Evolutionary conservation across 2,888 invertebrate species (phyloP), one percentile per base, ranked within the genome.

Genomic region (Strigamia maritima): DNA sequence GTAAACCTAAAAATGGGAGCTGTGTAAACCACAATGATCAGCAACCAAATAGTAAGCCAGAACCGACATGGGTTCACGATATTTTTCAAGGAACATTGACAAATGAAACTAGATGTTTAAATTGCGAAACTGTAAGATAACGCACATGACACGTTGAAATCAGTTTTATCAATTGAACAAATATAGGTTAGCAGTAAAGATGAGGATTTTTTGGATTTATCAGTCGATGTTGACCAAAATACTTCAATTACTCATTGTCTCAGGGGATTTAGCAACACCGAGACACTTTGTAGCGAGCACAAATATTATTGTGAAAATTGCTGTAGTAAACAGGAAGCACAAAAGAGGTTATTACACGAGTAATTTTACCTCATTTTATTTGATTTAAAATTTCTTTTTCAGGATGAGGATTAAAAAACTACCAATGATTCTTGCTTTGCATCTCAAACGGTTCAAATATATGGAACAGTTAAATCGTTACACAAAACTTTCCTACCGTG

Each of bases 251-350:
- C 98, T 0, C 97, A 98, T 87, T 99, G 98, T 87, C 90, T 99
- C 82, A 91, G 95, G 84, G 98, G 97, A 87, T 98, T 98, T 88
- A 97, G 97, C 85, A 97, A 97, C 87, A 98, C 97, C 80, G 99
- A 99, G 87, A 99, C 98, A 0, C 90, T 99, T 74, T 97, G 98
- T 88, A 95, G 94, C 84, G 99, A 99, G 87, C 98, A 99, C 89
- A 99, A 99, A 88, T 99, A 99, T 87, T 98, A 98, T 88, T 99
- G 99, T 88, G 98, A 99, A 89, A 94, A 97, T 85, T 99, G 99
- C 87, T 96, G 96, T 88, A 97, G 97, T 88, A 98, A 98, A 88
- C 98, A 99, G 87, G 98, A 99, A 88, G 98, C 98, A 74, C 97
- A 98, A 89, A 80, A 80, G 79, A 79, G 80, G 80, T 80, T 35